Conservation (phyloP, 2,888 invertebrate species). For the Gonocerus acuteangulatus region DNA sequence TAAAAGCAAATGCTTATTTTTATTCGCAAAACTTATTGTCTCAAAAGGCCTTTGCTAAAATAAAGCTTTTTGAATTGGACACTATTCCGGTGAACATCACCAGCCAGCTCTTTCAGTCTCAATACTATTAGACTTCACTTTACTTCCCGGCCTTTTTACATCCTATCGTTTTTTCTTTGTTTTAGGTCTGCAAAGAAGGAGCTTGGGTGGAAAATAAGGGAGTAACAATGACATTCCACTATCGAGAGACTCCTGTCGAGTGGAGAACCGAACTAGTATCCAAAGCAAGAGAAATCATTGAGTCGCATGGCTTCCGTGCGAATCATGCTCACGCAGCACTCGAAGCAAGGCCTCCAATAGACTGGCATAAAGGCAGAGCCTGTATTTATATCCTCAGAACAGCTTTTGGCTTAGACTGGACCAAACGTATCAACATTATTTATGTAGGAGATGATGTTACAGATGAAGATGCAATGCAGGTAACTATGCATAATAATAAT, state of each 20-base stretch:
- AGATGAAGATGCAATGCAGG: constrained; percentile 86
- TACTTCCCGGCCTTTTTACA: no score
- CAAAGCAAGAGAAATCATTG: constrained; percentile 65
- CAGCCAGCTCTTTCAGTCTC: no score
- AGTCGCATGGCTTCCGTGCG: constrained; percentile 67
- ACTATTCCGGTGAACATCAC: no score
- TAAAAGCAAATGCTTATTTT: no score
- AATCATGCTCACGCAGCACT: constrained; percentile 76
- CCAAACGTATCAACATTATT: constrained; percentile 79
- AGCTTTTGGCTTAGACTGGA: constrained; percentile 86
- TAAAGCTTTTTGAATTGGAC: no score
- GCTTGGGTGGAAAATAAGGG: constrained; percentile 92
- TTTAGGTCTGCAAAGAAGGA: constrained; percentile 71
- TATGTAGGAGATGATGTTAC: constrained; percentile 84
- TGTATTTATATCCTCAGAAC: constrained; percentile 84
- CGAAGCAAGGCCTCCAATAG: constrained; percentile 84
- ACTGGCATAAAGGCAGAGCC: constrained; percentile 86
- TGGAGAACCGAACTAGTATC: constrained; percentile 60
- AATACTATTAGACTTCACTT: no score
- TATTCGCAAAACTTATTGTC: no score
- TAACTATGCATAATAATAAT: constrained; percentile 41
- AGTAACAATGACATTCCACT: constrained; percentile 77
- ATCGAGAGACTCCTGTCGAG: constrained; percentile 68
- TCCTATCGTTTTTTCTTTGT: no score
- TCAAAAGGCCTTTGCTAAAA: no score